phyloP scores from a whole-genome alignment of 2,888 invertebrate genomes.

The Platycnemis pennipes region DNA sequence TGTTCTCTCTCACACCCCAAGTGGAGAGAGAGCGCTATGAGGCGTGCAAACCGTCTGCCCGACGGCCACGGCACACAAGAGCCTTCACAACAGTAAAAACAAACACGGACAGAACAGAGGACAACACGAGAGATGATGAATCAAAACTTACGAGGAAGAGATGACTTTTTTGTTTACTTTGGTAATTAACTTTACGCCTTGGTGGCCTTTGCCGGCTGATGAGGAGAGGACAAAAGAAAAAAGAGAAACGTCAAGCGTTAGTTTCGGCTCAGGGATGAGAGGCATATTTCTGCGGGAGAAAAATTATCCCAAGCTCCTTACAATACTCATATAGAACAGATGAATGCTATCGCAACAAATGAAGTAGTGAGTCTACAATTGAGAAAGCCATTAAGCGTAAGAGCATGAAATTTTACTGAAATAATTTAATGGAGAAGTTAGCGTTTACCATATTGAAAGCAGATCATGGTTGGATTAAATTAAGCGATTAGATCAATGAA shows the following conservation, averaged over 20 bases:
- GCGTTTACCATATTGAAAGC: neutral
- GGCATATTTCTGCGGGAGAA: neutral
- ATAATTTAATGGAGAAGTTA: neutral
- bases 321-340: neutral
- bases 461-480: neutral
- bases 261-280: neutral
- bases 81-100: constrained; percentile 52
- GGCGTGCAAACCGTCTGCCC: neutral
- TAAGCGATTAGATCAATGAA: neutral
- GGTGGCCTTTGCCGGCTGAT: constrained; percentile 42
- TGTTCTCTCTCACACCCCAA: too few species aligned
- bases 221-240: constrained; percentile 44
- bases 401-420: neutral
- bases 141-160: constrained; percentile 60
- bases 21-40: neutral
- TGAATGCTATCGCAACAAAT: neutral
- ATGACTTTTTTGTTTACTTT: constrained; percentile 49
- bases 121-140: constrained; percentile 12
- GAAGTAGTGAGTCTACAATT: neutral
- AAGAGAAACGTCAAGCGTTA: constrained; percentile 54
- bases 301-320: neutral
- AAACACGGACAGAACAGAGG: constrained; percentile 67
- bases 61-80: neutral
- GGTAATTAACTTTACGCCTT: constrained; percentile 55
- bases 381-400: neutral